phyloP scores from a whole-genome alignment of 2,888 invertebrate genomes.

The Rotaria socialis region DNA sequence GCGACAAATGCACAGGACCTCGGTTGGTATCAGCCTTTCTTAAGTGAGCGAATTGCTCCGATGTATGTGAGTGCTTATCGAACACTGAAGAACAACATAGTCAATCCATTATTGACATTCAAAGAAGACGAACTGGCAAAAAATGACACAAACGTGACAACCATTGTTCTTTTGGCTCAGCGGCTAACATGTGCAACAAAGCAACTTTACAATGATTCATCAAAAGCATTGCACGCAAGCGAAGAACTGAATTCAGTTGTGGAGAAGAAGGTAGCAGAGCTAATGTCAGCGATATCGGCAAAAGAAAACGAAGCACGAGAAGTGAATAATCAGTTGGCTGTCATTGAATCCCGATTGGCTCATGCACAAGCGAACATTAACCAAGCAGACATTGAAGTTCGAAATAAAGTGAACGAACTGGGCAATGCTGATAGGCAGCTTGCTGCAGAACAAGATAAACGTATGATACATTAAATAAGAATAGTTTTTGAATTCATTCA shows the following conservation, averaged over 20 bases:
- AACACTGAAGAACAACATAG: not conserved
- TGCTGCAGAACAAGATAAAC: not conserved
- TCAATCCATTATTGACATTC: not conserved
- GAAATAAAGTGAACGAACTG: not conserved
- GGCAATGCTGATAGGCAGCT: not conserved
- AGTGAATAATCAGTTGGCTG: not conserved
- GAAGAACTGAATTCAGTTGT: not conserved
- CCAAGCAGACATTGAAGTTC: not conserved
- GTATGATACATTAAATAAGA: not conserved
- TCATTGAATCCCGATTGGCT: not conserved
- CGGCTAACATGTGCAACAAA: not conserved
- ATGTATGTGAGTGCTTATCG: not conserved
- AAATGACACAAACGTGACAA: not conserved
- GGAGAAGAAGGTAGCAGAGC: not conserved
- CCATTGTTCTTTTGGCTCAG: not conserved
- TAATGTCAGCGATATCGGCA: not conserved
- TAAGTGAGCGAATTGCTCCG: not conserved
- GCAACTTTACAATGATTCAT: not conserved
- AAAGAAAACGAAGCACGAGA: not conserved
- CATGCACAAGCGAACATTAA: not conserved
- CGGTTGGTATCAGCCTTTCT: not conserved
- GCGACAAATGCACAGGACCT: not conserved
- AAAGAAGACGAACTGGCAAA: not conserved
- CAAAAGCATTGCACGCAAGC: not conserved
- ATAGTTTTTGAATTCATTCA: not conserved